Conservation (phyloP, 2,888 invertebrate genomes). For the Brachyopa scutellaris region DNA sequence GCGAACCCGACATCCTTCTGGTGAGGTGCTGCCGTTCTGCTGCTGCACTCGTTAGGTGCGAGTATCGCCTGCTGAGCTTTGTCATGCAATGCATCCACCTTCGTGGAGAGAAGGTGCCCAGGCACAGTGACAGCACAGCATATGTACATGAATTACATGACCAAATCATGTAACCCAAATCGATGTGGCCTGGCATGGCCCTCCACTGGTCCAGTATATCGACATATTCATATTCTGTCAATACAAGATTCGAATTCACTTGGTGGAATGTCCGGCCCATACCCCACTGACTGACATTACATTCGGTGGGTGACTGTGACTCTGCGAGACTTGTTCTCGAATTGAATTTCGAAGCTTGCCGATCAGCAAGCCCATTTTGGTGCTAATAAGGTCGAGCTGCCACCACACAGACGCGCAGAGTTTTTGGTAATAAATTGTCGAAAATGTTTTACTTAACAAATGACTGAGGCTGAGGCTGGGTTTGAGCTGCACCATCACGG, state of each 20-base stretch:
- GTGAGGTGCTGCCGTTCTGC: background rate
- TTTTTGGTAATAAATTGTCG: slow-evolving; percentile 32
- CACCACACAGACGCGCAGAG: slow-evolving; percentile 47
- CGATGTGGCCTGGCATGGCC: slow-evolving; percentile 43
- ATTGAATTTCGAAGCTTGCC: slow-evolving; percentile 53
- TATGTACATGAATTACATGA: slow-evolving; percentile 52
- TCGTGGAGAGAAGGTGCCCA: slow-evolving; percentile 40
- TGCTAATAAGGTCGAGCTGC: slow-evolving; percentile 65
- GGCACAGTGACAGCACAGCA: slow-evolving; percentile 37
- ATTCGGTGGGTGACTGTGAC: slow-evolving; percentile 5
- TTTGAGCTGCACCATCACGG: too few relatives aligned
- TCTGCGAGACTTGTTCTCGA: slow-evolving; percentile 38
- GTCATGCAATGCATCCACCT: slow-evolving; percentile 57
- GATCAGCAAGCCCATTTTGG: slow-evolving; percentile 69
- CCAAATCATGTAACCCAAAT: slow-evolving; percentile 64
- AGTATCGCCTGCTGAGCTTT: slow-evolving; percentile 32
- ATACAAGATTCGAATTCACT: slow-evolving; percentile 39
- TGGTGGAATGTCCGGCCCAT: slow-evolving; percentile 49
- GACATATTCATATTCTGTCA: slow-evolving; percentile 64
- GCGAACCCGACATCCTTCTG: slow-evolving; percentile 44
- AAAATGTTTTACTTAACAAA: slow-evolving; percentile 42
- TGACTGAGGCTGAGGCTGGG: slow-evolving; percentile 21
- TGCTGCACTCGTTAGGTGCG: slow-evolving; percentile 40
- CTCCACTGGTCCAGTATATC: slow-evolving; percentile 17
- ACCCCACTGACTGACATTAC: slow-evolving; percentile 1